Base-by-base conservation (phyloP, 2,797 vertebrate genomes). In the Sandelia bainsii region DNA sequence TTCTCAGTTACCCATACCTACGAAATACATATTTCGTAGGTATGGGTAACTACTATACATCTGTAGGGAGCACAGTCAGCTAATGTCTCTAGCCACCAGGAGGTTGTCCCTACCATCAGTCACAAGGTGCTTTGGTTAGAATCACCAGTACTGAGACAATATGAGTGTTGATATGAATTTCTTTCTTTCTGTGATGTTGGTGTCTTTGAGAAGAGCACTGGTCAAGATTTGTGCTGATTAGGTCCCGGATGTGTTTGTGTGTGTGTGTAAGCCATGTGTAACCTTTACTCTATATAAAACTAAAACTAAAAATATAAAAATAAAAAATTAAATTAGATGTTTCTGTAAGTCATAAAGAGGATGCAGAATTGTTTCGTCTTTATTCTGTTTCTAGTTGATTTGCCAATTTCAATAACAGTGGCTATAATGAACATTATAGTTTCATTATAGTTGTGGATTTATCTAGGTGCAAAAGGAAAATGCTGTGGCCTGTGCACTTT, bases 401-500 rank as follows among this genome's bases (percentile, higher is more conserved):
- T n/a, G n/a, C n/a, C n/a, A n/a, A n/a, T n/a, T n/a, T n/a, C n/a
- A n/a, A n/a, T n/a, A n/a, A n/a, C n/a, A n/a, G n/a, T n/a, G n/a
- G n/a, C n/a, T n/a, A n/a, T n/a, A n/a, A n/a, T n/a, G n/a, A n/a
- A n/a, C n/a, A n/a, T n/a, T n/a, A n/a, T n/a, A n/a, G n/a, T n/a
- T n/a, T n/a, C n/a, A n/a, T n/a, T n/a, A n/a, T n/a, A n/a, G n/a
- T n/a, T n/a, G 53, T 17, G 3, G 1, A 66, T 65, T 78, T 51
- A 8, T 62, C 16, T 13, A 46, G 49, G 27, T 68, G 69, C 60
- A 64, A 62, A 76, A 62, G 52, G 63, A 40, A 58, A 81, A 59
- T 66, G 45, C 63, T 56, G 17, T 63, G 11, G 40, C 29, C 29
- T 54, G 77, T 62, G 34, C 40, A 59, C 46, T 63, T 49, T 62